A percentile compares a stretch with the other conserved stretches of the same genome.
phyloP scores from a whole-genome alignment of 2,113 vertebrate genomes.

The Crotalus horridus region DNA sequence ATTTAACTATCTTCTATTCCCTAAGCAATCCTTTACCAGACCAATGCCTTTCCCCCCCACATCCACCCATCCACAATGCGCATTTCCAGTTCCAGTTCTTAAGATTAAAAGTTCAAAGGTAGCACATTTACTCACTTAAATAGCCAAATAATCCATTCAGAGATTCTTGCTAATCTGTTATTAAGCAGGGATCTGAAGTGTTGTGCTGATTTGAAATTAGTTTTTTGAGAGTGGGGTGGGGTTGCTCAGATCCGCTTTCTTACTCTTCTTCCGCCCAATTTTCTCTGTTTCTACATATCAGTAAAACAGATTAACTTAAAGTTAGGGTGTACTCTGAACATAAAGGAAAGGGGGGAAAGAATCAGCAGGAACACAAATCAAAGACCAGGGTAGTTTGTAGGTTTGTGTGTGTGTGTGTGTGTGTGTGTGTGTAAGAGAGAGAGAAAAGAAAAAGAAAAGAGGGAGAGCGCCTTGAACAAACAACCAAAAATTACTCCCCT shows the following conservation, averaged over 20 bases:
- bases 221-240: not conserved
- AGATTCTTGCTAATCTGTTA: constrained; percentile 6
- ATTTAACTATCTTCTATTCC: fast-evolving
- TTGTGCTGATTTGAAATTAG: not conserved
- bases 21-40: not conserved
- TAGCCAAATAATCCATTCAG: constrained; percentile 21
- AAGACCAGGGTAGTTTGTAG: not conserved
- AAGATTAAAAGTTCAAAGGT: not conserved
- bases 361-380: constrained; percentile 50
- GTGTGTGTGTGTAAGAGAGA: not conserved
- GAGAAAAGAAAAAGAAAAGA: not conserved
- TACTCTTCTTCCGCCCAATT: not conserved
- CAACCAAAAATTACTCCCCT: constrained; percentile 20
- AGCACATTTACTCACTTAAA: constrained; percentile 35
- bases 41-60: not conserved
- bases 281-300: not conserved
- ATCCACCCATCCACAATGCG: not conserved
- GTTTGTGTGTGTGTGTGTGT: not conserved
- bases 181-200: not conserved
- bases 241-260: not conserved
- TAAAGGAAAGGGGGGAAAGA: constrained; percentile 30
- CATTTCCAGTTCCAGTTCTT: not conserved
- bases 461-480: not conserved
- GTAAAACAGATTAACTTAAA: constrained; percentile 46
- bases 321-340: constrained; percentile 41